Percentiles rank a stretch among this genome's conserved stretches.
phyloP scores from a whole-genome alignment of 35 echinoderm and acorn worm genomes.

The Heliocidaris erythrogramma region DNA sequence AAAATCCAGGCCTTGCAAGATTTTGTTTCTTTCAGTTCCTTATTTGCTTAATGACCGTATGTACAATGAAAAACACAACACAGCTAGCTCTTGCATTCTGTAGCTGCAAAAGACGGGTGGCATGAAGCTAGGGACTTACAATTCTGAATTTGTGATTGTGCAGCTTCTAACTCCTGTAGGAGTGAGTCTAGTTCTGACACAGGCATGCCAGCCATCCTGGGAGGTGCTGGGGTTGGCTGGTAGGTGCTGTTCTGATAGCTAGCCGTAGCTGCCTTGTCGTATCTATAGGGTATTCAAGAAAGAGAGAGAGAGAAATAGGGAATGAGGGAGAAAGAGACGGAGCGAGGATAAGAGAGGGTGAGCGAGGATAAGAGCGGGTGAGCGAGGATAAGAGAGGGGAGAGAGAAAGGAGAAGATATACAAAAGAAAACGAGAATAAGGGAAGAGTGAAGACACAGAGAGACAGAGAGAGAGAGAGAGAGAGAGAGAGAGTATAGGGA shows the following conservation, averaged over 20 bases:
- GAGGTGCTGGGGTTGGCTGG: slow-evolving; percentile 51
- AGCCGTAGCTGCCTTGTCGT: slow-evolving; percentile 30
- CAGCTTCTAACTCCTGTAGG: slow-evolving; percentile 84
- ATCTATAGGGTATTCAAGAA: background rate
- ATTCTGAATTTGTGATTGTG: slow-evolving; percentile 84
- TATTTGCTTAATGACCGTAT: too few relatives aligned
- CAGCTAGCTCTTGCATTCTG: too few relatives aligned
- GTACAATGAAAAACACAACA: too few relatives aligned
- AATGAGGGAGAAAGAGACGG: too few relatives aligned
- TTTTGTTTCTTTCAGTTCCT: too few relatives aligned
- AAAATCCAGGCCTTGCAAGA: background rate
- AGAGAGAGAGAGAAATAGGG: background rate
- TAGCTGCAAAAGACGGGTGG: background rate
- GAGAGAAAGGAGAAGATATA: background rate
- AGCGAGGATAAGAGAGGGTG: background rate
- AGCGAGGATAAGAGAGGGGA: background rate
- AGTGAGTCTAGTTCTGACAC: slow-evolving; percentile 82
- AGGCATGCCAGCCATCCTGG: slow-evolving; percentile 74
- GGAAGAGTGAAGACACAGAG: too few relatives aligned
- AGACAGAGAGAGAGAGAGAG: background rate
- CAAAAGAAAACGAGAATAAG: too few relatives aligned
- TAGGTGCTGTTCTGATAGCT: slow-evolving; percentile 70
- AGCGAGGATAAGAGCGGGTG: background rate
- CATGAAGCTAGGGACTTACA: slow-evolving; percentile 53
- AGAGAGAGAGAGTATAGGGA: background rate